Percentiles rank a stretch among this genome's conserved stretches.
Conservation (phyloP, 2,888 invertebrate genomes). For the Lacanobia wlatinum region DNA sequence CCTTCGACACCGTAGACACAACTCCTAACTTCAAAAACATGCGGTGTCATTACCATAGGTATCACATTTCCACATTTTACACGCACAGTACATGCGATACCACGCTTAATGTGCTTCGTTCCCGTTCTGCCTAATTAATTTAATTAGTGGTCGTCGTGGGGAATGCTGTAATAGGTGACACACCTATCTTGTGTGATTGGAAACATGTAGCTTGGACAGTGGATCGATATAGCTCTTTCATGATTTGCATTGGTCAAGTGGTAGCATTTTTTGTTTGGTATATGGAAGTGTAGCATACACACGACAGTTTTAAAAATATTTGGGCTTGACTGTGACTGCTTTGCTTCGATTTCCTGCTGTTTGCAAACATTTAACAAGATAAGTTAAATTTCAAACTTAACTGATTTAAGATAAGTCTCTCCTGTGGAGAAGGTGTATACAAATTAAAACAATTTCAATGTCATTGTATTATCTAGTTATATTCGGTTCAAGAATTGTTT, state of each 20-base stretch:
- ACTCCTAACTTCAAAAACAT: slow-evolving; percentile 26
- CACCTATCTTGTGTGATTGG: slow-evolving; percentile 69
- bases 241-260: not conserved
- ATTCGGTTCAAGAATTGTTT: slow-evolving; percentile 29
- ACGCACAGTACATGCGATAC: slow-evolving; percentile 67
- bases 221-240: slow-evolving; percentile 41
- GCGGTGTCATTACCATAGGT: slow-evolving; percentile 46
- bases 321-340: not conserved
- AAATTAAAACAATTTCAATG: not conserved
- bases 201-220: slow-evolving; percentile 45
- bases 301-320: not conserved
- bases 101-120: slow-evolving; percentile 74
- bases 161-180: slow-evolving; percentile 72
- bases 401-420: no score
- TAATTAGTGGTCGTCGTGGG: slow-evolving; percentile 78
- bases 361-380: no score
- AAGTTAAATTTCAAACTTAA: no score
- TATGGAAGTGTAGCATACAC: not conserved
- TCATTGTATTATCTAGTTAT: not conserved
- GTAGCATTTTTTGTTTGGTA: not conserved
- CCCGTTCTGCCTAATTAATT: slow-evolving; percentile 79
- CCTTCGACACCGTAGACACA: slow-evolving; percentile 26
- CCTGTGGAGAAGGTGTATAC: not conserved
- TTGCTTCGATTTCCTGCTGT: not conserved
- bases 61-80: slow-evolving; percentile 62